These are phyloP conservation scores for Corbicula japonica DNA, from an alignment of 2,888 invertebrate genomes.

Conservation along the genomic window DNA sequence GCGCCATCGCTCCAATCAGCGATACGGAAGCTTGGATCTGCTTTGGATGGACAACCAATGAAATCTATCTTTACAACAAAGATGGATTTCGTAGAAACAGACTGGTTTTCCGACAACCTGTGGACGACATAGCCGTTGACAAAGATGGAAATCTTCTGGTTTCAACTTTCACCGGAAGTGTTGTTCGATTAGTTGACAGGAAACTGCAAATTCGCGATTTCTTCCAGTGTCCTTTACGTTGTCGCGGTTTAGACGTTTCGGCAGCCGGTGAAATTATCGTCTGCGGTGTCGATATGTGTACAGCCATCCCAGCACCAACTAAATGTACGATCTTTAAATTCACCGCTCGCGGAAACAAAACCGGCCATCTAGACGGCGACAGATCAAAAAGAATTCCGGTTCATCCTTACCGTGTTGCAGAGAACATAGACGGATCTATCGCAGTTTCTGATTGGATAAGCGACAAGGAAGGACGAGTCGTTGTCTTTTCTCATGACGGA, in stretches of 20 bases:
- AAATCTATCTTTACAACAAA: constrained; percentile 65
- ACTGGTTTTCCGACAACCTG: constrained; percentile 42
- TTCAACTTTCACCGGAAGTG: constrained; percentile 56
- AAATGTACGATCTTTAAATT: constrained; percentile 65
- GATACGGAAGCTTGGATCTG: constrained; percentile 65
- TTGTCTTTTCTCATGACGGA: constrained; percentile 62
- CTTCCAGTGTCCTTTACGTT: constrained; percentile 59
- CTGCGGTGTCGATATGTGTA: constrained; percentile 64
- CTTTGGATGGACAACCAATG: constrained; percentile 67
- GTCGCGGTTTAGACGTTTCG: constrained; percentile 57
- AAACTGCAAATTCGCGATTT: constrained; percentile 57
- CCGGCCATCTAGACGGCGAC: constrained; percentile 62
- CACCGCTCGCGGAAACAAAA: constrained; percentile 63
- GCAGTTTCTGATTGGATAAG: constrained; percentile 62
- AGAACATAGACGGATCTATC: constrained; percentile 65
- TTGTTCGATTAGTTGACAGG: constrained; percentile 52
- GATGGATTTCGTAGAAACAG: constrained; percentile 55
- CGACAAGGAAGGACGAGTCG: constrained; percentile 65
- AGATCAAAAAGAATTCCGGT: constrained; percentile 55
- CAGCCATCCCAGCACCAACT: constrained; percentile 52
- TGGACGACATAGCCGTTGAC: constrained; percentile 61
- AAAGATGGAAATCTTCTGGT: constrained; percentile 52
- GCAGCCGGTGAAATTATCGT: constrained; percentile 54
- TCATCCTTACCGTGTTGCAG: constrained; percentile 64
- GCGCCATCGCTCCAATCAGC: constrained; percentile 62